Conservation (phyloP, 35 echinoderm and acorn worm genomes). For the Lytechinus pictus region DNA sequence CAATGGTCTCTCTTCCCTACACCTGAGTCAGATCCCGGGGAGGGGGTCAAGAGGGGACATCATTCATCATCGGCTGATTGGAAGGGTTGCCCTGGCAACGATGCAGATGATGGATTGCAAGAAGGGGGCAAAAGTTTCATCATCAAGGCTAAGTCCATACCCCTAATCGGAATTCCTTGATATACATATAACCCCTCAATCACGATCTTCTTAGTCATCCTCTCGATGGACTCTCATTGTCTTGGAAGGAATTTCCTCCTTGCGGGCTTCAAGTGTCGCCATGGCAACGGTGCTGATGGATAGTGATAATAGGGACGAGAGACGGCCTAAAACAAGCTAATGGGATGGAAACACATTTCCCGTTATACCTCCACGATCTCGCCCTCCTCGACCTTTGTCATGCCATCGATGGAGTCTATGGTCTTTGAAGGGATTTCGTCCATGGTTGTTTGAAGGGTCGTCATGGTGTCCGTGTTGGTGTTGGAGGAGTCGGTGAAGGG, state of each 20-base stretch:
- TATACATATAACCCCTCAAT: conserved; percentile 36
- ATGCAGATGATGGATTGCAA: background rate
- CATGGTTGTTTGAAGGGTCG: conserved; percentile 38
- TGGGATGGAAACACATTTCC: background rate
- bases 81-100: conserved; percentile 7
- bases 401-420: conserved; percentile 36
- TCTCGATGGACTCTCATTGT: conserved; percentile 40
- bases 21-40: conserved; percentile 11
- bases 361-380: conserved; percentile 78
- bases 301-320: background rate
- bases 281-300: conserved; percentile 43
- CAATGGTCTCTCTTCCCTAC: conserved; percentile 58
- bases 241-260: conserved; percentile 42
- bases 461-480: conserved; percentile 54
- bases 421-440: conserved; percentile 61
- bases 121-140: background rate
- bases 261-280: background rate
- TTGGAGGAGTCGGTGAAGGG: conserved; percentile 29
- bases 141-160: background rate
- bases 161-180: background rate
- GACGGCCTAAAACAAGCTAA: background rate
- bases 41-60: conserved; percentile 42
- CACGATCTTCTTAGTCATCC: background rate
- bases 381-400: conserved; percentile 55
- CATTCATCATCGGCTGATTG: background rate